phyloP scores from a whole-genome alignment of 2,888 invertebrate species.

The Bombyx huttoni region DNA sequence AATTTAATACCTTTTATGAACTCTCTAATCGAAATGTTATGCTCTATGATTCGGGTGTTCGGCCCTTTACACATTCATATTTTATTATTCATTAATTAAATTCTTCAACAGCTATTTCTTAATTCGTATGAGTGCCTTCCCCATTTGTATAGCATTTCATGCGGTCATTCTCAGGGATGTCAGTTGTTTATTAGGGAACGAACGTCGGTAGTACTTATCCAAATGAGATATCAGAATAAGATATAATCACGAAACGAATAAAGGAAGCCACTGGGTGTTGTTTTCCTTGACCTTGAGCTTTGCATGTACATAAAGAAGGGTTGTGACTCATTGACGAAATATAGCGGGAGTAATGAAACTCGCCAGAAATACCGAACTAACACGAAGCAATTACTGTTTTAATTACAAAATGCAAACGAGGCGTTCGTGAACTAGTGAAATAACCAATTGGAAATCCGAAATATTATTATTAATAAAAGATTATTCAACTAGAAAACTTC shows the following conservation, averaged over 20 bases:
- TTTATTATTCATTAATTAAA: conserved; percentile 20
- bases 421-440: too few species aligned
- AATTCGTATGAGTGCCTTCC: conserved; percentile 13
- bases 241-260: conserved; percentile 59
- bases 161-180: conserved; percentile 33
- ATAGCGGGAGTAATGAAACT: background rate
- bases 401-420: too few species aligned
- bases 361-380: background rate
- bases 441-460: too few species aligned
- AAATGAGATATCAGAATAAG: conserved; percentile 48
- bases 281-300: conserved; percentile 24
- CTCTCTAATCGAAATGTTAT: conserved; percentile 18
- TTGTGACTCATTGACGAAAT: background rate
- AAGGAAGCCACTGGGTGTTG: conserved; percentile 45
- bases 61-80: conserved; percentile 17
- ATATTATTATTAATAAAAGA: too few species aligned
- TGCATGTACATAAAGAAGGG: background rate
- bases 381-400: background rate
- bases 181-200: conserved; percentile 33
- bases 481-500: too few species aligned
- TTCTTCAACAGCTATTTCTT: conserved; percentile 12
- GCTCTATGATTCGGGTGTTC: conserved; percentile 10
- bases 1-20: conserved; percentile 16
- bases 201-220: conserved; percentile 49
- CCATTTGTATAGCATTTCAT: conserved; percentile 10